These are phyloP conservation scores for Nomada goodeniana DNA, from an alignment of 2,888 invertebrate genomes.

Conservation along the genomic window DNA sequence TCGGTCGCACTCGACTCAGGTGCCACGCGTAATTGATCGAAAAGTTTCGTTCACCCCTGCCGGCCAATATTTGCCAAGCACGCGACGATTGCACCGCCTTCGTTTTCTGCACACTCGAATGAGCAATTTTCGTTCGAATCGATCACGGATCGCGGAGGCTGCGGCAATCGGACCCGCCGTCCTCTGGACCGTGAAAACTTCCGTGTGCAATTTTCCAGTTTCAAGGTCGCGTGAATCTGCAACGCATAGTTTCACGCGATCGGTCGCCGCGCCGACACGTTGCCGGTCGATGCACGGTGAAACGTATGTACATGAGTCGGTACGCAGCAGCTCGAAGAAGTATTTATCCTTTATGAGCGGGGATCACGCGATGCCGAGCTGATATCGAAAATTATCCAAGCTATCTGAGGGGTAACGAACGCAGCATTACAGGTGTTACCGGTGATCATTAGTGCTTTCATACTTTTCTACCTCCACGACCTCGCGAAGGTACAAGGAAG, in stretches of 20 bases:
- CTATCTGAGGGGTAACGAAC: constrained; percentile 61
- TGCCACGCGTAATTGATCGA: background rate
- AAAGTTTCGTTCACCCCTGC: background rate
- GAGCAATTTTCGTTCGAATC: background rate
- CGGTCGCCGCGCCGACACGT: constrained; percentile 52
- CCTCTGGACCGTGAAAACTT: constrained; percentile 42
- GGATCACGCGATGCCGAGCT: constrained; percentile 70
- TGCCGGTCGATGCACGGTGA: constrained; percentile 51
- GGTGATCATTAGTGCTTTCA: constrained; percentile 61
- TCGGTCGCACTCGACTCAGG: no score
- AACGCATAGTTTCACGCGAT: constrained; percentile 63
- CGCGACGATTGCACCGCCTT: background rate
- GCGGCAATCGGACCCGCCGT: background rate
- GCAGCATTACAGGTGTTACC: constrained; percentile 65
- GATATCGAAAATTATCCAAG: constrained; percentile 63
- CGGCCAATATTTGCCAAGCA: background rate
- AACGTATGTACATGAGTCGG: constrained; percentile 54
- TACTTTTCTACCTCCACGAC: constrained; percentile 33
- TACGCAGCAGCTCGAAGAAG: constrained; percentile 61
- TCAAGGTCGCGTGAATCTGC: constrained; percentile 54
- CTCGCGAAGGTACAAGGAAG: constrained; percentile 3
- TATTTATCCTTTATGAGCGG: constrained; percentile 66
- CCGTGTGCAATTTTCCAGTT: constrained; percentile 31
- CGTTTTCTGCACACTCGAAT: background rate
- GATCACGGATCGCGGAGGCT: constrained; percentile 4